These are phyloP conservation scores for Cylloceria caligata DNA, from an alignment of 2,888 invertebrate species.

Conservation along the genomic window DNA sequence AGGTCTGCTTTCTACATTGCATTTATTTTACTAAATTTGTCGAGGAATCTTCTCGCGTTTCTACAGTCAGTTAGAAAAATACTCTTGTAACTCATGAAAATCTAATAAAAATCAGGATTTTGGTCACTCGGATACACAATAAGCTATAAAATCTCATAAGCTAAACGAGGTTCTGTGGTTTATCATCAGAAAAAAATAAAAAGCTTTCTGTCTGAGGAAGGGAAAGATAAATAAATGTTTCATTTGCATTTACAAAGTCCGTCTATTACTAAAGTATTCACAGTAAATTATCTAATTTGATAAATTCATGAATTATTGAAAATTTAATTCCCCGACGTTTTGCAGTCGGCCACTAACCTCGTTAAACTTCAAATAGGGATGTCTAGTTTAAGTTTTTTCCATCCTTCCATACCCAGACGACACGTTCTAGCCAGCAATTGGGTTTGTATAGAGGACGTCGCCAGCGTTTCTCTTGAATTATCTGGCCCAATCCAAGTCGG, in stretches of 20 bases:
- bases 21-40: constrained; percentile 78
- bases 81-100: constrained; percentile 72
- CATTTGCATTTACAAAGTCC: neutral
- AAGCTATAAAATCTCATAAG: neutral
- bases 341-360: too few relatives aligned
- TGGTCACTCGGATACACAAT: neutral
- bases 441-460: neutral
- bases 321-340: too few relatives aligned
- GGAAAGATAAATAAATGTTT: neutral
- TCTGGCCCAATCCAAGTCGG: constrained; percentile 5
- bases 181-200: neutral
- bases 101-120: constrained; percentile 1
- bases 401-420: too few relatives aligned
- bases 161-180: neutral
- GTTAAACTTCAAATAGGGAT: too few relatives aligned
- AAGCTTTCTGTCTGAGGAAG: neutral
- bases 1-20: constrained; percentile 74
- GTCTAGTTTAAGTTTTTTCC: too few relatives aligned
- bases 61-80: constrained; percentile 76
- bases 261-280: too few relatives aligned
- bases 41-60: constrained; percentile 75
- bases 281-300: too few relatives aligned
- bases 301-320: too few relatives aligned
- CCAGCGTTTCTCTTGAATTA: neutral
- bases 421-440: too few relatives aligned